Base-by-base conservation (phyloP, 2,888 invertebrate species). In the Operophtera brumata region DNA sequence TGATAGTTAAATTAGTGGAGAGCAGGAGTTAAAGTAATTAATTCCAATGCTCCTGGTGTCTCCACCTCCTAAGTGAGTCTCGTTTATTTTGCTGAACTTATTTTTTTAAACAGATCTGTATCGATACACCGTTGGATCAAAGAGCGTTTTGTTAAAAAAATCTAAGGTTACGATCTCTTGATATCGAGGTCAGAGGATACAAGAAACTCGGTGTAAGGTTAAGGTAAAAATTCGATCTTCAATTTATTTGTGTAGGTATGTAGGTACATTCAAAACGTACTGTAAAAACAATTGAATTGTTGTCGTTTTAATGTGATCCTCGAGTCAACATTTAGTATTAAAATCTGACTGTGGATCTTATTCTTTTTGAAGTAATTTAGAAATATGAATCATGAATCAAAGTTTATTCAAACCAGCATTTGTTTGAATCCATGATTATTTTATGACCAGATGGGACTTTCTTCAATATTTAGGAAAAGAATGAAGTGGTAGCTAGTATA, bases 91-190 rank as follows among this genome's bases (percentile, higher is more conserved):
- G 45, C 9, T 35, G 12, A 48, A 54, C 47, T 14, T 42, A 48
- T 35, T 47, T 52, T 50, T 51, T 32, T 12, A 41, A 47, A 32
- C 26, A 53, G 47, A 54, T 57, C 44, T 9, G 13, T 44, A 53
- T 57, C 47, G 35, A 35, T 41, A 50, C 47, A 44, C 14, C 30
- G 28, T 10, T 10, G 42, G 50, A 50, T 57, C 57, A 57, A 57
- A 57, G 49, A 42, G 13, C 11, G 43, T 51, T 47, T 37, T 43
- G 43, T 26, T 42, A 12, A 25, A 30, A 14, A 41, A 36, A 45
- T 52, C 51, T 28, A 46, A 36, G 46, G 51, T 41, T 43, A 12
- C 36, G 28, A 53, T 53, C 37, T 42, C 6, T 12, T n/a, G n/a
- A 36, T 13, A 32, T 26, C 12, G 36, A 26, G 44, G 25, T 54